These are phyloP conservation scores for Lepisosteus osseus DNA, from an alignment of 2,113 vertebrate genomes.

Conservation along the genomic window DNA sequence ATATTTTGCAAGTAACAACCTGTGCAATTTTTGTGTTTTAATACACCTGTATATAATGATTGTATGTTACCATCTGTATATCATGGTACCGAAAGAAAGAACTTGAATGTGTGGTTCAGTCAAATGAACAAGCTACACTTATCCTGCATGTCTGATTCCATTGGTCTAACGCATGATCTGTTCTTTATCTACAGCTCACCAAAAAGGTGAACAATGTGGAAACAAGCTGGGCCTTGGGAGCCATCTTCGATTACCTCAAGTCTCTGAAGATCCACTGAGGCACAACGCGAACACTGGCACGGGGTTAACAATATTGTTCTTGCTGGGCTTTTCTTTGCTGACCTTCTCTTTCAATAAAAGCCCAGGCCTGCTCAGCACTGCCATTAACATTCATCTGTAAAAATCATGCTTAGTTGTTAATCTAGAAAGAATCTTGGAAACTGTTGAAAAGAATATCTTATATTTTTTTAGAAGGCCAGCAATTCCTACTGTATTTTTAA, in stretches of 20 bases:
- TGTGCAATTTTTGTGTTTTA: not conserved
- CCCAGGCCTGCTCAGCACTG: slow-evolving; percentile 30
- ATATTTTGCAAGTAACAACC: not conserved
- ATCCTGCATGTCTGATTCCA: slow-evolving; percentile 2
- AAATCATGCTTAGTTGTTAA: slow-evolving; percentile 30
- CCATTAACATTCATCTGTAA: slow-evolving; percentile 11
- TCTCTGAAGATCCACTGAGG: slow-evolving; percentile 76
- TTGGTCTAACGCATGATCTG: not conserved
- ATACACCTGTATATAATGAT: too few relatives aligned
- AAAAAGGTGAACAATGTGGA: slow-evolving; percentile 97
- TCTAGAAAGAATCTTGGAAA: slow-evolving; percentile 41
- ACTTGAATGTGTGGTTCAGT: slow-evolving; percentile 41
- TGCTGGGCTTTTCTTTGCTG: not conserved
- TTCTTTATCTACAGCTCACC: slow-evolving; percentile 69
- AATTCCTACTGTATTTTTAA: slow-evolving; percentile 71
- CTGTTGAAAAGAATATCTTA: slow-evolving; percentile 61
- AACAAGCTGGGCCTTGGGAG: slow-evolving; percentile 94
- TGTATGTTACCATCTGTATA: not conserved
- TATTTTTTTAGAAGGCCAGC: slow-evolving; percentile 64
- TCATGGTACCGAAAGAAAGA: slow-evolving; percentile 38
- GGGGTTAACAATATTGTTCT: slow-evolving; percentile 31
- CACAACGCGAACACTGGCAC: slow-evolving; percentile 38
- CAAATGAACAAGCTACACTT: not conserved
- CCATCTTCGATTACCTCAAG: slow-evolving; percentile 88
- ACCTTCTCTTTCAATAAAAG: slow-evolving; percentile 24